These are phyloP conservation scores for Galagoides demidoff DNA, from an alignment of 2,797 vertebrate genomes.

Conservation along the genomic window DNA sequence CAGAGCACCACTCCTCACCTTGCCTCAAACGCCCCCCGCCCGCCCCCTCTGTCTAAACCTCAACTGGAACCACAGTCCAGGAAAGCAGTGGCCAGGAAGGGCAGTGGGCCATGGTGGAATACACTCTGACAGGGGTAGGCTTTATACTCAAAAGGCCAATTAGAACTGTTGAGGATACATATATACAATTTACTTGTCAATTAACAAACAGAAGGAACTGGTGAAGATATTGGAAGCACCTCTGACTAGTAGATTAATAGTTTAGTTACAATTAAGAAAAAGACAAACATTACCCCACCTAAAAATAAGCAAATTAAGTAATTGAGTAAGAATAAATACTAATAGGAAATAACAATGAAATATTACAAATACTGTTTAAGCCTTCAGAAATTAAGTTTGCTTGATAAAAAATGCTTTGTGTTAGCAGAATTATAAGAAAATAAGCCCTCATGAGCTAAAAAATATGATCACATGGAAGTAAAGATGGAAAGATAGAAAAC, in stretches of 20 bases:
- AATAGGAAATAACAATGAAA: slow-evolving; percentile 21
- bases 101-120: background rate
- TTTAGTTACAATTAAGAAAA: background rate
- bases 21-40: background rate
- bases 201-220: background rate
- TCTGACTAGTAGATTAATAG: background rate
- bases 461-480: background rate
- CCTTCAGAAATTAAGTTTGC: background rate
- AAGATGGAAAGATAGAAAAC: background rate
- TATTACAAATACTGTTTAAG: background rate
- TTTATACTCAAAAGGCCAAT: background rate
- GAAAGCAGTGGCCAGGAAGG: background rate
- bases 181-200: background rate
- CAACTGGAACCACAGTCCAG: background rate
- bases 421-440: slow-evolving; percentile 31
- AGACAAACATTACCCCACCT: background rate
- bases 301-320: background rate
- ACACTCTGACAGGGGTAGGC: background rate
- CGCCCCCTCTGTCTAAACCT: background rate
- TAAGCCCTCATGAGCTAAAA: background rate
- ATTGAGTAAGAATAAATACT: slow-evolving; percentile 12
- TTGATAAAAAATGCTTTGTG: background rate
- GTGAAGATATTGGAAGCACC: background rate
- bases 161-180: background rate
- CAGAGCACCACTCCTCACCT: background rate